Conservation (phyloP, 1,140 invertebrate genomes). For the Drosophila bipectinata region DNA sequence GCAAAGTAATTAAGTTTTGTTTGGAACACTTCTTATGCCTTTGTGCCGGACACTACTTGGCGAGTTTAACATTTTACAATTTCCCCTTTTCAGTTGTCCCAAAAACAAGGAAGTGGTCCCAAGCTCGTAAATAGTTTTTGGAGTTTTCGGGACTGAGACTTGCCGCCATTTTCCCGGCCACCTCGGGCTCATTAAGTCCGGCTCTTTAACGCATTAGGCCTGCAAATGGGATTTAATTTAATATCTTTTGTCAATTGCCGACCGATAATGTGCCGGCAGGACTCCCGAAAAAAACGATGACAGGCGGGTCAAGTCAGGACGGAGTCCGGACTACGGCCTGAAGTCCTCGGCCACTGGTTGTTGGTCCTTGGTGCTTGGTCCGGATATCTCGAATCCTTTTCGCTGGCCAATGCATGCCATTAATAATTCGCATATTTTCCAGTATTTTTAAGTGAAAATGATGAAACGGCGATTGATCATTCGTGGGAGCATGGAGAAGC, state of each 20-base stretch:
- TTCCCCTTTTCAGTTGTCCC: slow-evolving; percentile 44
- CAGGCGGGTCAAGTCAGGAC: slow-evolving; percentile 21
- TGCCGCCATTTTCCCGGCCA: slow-evolving; percentile 2
- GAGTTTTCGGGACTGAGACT: slow-evolving; percentile 39
- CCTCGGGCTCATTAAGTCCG: slow-evolving; percentile 58
- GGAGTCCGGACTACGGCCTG: background rate
- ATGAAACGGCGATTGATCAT: background rate
- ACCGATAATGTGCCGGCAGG: slow-evolving; percentile 50
- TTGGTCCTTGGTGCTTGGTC: slow-evolving; percentile 2
- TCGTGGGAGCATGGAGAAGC: background rate
- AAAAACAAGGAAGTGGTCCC: slow-evolving; percentile 39
- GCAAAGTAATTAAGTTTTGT: slow-evolving; percentile 77
- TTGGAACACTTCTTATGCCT: slow-evolving; percentile 74
- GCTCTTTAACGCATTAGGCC: slow-evolving; percentile 72
- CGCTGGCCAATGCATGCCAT: slow-evolving; percentile 46
- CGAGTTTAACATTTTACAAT: slow-evolving; percentile 55
- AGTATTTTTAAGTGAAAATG: slow-evolving; percentile 24
- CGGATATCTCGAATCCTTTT: slow-evolving; percentile 38
- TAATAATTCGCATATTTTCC: slow-evolving; percentile 68
- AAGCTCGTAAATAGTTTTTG: slow-evolving; percentile 62
- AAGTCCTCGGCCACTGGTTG: background rate
- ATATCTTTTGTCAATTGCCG: slow-evolving; percentile 31
- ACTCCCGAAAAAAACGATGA: slow-evolving; percentile 28
- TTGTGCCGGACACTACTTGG: slow-evolving; percentile 59
- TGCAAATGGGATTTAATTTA: slow-evolving; percentile 56